Evolutionary conservation across 2,113 vertebrate genomes (phyloP), one percentile per base, ranked within the genome.

Genomic region (Gila orcuttii): DNA sequence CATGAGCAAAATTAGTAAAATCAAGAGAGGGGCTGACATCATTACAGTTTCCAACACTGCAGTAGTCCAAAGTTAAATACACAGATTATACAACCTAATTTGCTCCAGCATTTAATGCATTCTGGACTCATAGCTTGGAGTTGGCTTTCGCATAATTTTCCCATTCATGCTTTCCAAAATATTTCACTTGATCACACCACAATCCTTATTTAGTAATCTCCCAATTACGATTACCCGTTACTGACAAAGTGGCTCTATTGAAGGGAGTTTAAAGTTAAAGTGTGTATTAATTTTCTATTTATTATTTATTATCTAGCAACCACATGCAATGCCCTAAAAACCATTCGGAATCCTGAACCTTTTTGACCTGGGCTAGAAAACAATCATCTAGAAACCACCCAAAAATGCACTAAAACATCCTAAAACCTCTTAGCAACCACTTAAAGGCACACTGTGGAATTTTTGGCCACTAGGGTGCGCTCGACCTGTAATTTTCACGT

Each of bases 51-150:
- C 59, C 59, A 81, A 66, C 59, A 28, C 59, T 47, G 15, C 42
- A 47, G n/a, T 47, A 66, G 79, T 81, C 79, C 59, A 81, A 64
- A 45, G 25, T 25, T 82, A 42, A 78, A 17, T 47, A 79, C 23
- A 62, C n/a, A 62, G 78, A 45, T 80, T 80, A 80, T 66, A 80
- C 5, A 66, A 80, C 2, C 9, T 66, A 64, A 80, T 47, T 64
- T 64, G n/a, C 28, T 28, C 76, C 10, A 79, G 19, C 23, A 39
- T 79, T 79, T 15, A 57, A 57, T 60, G 33, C 59, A 3, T 17
- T 79, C 59, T 80, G 59, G 17, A 45, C 57, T 47, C 13, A 64
- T 28, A 19, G 39, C 45, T 47, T 64, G 36, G 59, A 28, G 8
- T 75, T 75, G 59, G 59, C n/a, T 28, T n/a, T 52, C 47, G 4